Evolutionary conservation across 2,888 invertebrate species (phyloP), one percentile per base, ranked within the genome.

Genomic region (Diplazon laetatorius): DNA sequence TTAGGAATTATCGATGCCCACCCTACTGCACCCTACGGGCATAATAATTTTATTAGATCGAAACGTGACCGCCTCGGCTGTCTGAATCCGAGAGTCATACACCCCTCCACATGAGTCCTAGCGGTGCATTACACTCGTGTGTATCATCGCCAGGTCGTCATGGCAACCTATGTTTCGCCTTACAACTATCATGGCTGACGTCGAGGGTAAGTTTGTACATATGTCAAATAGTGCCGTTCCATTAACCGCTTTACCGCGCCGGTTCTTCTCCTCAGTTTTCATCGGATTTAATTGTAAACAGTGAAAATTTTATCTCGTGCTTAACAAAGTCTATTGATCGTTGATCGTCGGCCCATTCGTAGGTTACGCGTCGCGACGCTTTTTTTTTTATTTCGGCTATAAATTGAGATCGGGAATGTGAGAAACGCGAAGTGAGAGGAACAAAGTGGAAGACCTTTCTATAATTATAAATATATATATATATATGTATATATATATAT

Each of bases 131-230:
- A 55, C 14, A 55, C 30, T 35, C 16, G 16, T 10, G 42, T 66
- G 62, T 71, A 55, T 66, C 44, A 55, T 62, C 20, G 52, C 16
- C 48, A 5, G 8, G 86, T 89, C 80, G 82, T 83, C 85, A 89
- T 89, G 84, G 81, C 82, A 82, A 89, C 87, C 80, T 84, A 70
- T 85, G 81, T 81, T 82, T 82, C 76, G 74, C 77, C 65, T 81
- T 83, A 86, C 87, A 86, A 89, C 87, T 84, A 85, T 88, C 86
- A 90, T 90, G 89, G 89, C 89, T 80, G 88, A 87, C 83, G 82
- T 76, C 60, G 87, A 88, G 85, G 89, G 89, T 89, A 87, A 89
- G 89, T 87, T 82, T 76, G 59, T 83, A 72, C 82, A 84, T 81
- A 75, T 75, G 85, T 85, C 83, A 85, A 78, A 82, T 80, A 60